Percentiles rank a stretch among this genome's conserved stretches.
Conservation (phyloP, 2,888 invertebrate genomes). For the Drosophila differens region DNA sequence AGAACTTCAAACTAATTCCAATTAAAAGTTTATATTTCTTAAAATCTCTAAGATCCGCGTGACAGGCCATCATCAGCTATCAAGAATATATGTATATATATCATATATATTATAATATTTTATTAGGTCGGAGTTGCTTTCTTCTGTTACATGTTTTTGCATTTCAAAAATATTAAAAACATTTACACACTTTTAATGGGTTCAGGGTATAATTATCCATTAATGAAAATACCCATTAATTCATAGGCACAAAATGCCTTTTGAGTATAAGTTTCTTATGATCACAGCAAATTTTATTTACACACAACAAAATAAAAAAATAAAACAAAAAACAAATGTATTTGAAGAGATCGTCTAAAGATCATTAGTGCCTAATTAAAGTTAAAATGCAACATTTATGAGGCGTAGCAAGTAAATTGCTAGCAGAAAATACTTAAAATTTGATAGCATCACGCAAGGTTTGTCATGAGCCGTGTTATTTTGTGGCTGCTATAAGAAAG, state of each 20-base stretch:
- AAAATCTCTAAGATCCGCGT: too few relatives aligned
- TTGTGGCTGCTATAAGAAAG: background rate
- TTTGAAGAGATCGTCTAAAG: background rate
- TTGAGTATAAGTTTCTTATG: background rate
- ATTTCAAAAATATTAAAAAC: background rate
- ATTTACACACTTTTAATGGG: background rate
- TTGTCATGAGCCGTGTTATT: background rate
- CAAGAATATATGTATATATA: background rate
- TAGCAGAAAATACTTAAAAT: background rate
- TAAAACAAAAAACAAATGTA: background rate
- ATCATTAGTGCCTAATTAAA: background rate
- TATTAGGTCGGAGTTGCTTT: background rate
- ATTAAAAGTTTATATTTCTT: too few relatives aligned
- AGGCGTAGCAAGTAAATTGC: background rate
- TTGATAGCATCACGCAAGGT: background rate
- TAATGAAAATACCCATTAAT: background rate
- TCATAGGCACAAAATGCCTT: background rate
- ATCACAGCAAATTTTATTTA: background rate
- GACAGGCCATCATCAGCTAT: background rate
- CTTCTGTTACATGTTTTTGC: background rate
- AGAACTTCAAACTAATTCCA: too few relatives aligned
- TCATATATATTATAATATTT: too few relatives aligned
- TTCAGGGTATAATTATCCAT: background rate
- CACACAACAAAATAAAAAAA: background rate
- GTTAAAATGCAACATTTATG: background rate